Evolutionary conservation across 1,140 invertebrate genomes (phyloP).

Genomic region (Zaprionus nigranus): DNA sequence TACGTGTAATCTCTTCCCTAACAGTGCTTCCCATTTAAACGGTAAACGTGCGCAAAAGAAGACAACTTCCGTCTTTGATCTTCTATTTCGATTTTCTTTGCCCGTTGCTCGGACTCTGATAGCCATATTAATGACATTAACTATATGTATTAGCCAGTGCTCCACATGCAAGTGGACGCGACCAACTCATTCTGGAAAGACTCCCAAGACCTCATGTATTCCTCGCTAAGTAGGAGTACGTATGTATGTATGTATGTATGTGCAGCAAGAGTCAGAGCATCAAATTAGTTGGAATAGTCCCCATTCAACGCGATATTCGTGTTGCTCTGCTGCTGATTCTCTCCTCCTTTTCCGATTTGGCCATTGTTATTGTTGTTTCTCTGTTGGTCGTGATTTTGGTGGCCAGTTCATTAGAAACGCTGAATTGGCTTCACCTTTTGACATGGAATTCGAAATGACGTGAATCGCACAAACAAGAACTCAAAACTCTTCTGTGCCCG

Average conservation of each 20-base stretch:
- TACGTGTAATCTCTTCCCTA: conserved; percentile 28
- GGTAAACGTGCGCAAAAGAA: conserved; percentile 57
- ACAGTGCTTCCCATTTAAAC: conserved; percentile 44
- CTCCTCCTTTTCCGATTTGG: conserved; percentile 28
- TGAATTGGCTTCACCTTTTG: conserved; percentile 83
- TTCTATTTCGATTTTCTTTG: conserved; percentile 29
- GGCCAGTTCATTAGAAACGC: conserved; percentile 76
- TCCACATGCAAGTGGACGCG: conserved; percentile 40
- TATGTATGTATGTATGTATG: conserved; percentile 3
- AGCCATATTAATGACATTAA: conserved; percentile 73
- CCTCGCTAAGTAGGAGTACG: conserved; percentile 5
- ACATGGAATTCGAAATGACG: conserved; percentile 82
- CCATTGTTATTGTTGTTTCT: conserved; percentile 25
- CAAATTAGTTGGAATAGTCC: conserved; percentile 73
- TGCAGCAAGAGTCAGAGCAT: conserved; percentile 41
- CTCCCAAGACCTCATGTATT: conserved; percentile 5
- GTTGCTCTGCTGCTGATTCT: conserved; percentile 48
- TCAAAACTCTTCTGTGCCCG: conserved; percentile 44
- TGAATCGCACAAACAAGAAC: conserved; percentile 69
- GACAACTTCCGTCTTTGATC: conserved; percentile 73
- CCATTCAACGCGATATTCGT: conserved; percentile 67
- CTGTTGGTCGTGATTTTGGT: conserved; percentile 72
- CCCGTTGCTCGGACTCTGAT: conserved; percentile 51
- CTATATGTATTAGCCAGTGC: conserved; percentile 33
- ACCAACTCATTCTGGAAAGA: too few relatives aligned